A percentile compares a stretch with the other conserved stretches of the same genome.
Conservation (phyloP, 2,888 invertebrate genomes). For the Gymnosoma rotundatum region DNA sequence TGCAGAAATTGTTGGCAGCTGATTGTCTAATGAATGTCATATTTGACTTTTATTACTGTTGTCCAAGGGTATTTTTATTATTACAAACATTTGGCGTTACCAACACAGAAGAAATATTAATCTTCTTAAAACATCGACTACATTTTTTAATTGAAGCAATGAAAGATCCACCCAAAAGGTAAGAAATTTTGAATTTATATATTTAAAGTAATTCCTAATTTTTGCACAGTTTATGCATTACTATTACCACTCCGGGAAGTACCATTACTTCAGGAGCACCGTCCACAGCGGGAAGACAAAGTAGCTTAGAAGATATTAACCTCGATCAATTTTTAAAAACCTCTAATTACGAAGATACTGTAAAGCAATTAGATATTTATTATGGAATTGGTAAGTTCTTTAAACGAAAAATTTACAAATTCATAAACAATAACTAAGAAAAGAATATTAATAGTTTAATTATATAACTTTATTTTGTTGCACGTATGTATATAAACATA, state of each 20-base stretch:
- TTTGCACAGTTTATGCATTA: constrained; percentile 74
- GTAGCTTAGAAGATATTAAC: constrained; percentile 89
- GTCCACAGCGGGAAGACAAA: constrained; percentile 82
- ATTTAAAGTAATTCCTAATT: neutral
- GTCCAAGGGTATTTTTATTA: constrained; percentile 76
- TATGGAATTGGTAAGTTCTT: constrained; percentile 92
- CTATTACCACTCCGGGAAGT: constrained; percentile 65
- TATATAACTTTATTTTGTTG: constrained; percentile 51
- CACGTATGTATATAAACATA: neutral
- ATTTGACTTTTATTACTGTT: constrained; percentile 77
- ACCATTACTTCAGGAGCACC: constrained; percentile 73
- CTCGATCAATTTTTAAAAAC: constrained; percentile 91
- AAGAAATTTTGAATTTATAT: constrained; percentile 37
- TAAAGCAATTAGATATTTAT: constrained; percentile 94
- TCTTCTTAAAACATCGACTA: constrained; percentile 65
- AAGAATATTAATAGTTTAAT: constrained; percentile 37
- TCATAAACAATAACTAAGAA: neutral
- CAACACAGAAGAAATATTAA: constrained; percentile 6
- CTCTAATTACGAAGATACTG: constrained; percentile 94
- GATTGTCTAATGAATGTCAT: constrained; percentile 71
- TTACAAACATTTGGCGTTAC: constrained; percentile 46
- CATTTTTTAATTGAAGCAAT: constrained; percentile 65
- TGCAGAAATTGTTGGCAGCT: constrained; percentile 48
- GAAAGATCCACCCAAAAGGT: constrained; percentile 79
- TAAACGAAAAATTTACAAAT: constrained; percentile 1